Base-by-base conservation (phyloP, 2,888 invertebrate species). In the Cephalotes varians region DNA sequence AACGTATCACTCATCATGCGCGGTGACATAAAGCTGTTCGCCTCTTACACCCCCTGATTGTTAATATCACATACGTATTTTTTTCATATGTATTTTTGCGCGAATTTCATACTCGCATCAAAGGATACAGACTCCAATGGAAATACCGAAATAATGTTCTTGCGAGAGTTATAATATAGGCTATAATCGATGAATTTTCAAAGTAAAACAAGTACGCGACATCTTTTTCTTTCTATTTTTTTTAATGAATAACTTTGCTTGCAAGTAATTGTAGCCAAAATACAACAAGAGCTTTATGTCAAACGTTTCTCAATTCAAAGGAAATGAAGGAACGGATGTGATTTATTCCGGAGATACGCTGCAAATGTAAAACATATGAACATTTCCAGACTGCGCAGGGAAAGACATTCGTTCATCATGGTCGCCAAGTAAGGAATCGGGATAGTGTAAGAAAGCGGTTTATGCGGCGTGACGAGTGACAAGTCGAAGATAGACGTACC, bases 61-160 rank as follows among this genome's bases (percentile, higher is more conserved):
- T 86, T 87, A 71, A 85, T 90, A 88, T 88, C 86, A 73, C 79
- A 76, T 85, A 80, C 34, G 47, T 47, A 18, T 56, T 40, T 76
- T 84, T 83, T 40, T 62, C 15, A 37, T 54, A n/a, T 31, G 37
- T n/a, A n/a, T 51, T 18, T 34, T 58, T 28, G 34, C 58, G 37
- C 56, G n/a, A 44, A 21, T 54, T 49, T 12, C 47, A 49, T 40
- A 25, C 34, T 34, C 37, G 56, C 37, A 21, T 1, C 28, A 74
- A 73, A 80, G 76, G 9, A 9, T 18, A 18, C 10, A 15, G 15
- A 15, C 1, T 65, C 18, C 65, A 18, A 5, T 10, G 47, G 15
- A 37, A 64, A 34, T 28, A 25, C 37, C 28, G 9, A 37, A 67
- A 21, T 37, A 74, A 25, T 18, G n/a, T 51, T 25, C 21, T 44